Evolutionary conservation across 2,113 vertebrate genomes (phyloP).

Genomic region (Trochalopteron elliotii): DNA sequence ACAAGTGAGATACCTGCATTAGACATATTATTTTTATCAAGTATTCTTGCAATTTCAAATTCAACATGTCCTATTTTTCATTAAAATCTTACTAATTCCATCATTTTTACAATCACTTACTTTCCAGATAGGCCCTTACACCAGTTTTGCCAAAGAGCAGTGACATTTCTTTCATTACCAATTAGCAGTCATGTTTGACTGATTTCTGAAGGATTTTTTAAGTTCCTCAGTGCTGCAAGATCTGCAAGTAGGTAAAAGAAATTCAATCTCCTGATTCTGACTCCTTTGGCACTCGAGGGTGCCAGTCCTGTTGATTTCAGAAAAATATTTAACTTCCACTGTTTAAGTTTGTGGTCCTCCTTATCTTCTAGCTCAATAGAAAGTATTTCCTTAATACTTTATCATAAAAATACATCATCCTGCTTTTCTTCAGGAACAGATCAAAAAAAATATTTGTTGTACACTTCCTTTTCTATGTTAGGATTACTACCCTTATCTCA

Average conservation of each 20-base stretch:
- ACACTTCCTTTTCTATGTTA: neutral
- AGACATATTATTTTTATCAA: neutral
- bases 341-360: neutral
- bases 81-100: neutral
- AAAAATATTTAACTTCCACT: conserved; percentile 20
- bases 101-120: neutral
- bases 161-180: neutral
- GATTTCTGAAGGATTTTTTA: neutral
- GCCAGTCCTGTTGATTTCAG: neutral
- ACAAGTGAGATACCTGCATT: neutral
- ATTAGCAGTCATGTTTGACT: neutral
- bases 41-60: neutral
- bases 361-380: neutral
- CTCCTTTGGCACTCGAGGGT: neutral
- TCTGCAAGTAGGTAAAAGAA: neutral
- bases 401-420: conserved; percentile 14
- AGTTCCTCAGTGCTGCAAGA: neutral
- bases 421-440: conserved; percentile 5
- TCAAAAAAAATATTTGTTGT: neutral
- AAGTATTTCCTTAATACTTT: conserved; percentile 39
- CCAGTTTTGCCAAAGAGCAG: neutral
- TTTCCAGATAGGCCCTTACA: neutral
- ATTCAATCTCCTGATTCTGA: neutral
- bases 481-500: neutral
- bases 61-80: neutral